Evolutionary conservation across 2,797 vertebrate species (phyloP).

Genomic region (Falco biarmicus): DNA sequence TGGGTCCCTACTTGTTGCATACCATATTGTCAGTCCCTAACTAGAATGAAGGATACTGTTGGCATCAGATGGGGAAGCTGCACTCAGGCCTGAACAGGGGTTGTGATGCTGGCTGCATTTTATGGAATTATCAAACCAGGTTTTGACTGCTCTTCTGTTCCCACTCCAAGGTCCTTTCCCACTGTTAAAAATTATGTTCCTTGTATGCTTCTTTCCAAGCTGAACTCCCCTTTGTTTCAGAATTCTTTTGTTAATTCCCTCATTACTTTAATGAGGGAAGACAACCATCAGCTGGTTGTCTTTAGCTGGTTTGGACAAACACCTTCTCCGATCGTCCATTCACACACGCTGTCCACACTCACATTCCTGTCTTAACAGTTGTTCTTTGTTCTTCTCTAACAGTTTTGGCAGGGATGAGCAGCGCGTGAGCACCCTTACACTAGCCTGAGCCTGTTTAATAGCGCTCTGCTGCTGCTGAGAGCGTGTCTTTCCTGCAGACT

Average conservation of each 20-base stretch:
- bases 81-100: not conserved
- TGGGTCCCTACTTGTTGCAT: not conserved
- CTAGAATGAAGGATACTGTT: not conserved
- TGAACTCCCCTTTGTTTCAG: not conserved
- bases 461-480: not conserved
- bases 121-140: not conserved
- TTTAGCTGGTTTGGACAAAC: not conserved
- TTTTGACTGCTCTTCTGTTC: not conserved
- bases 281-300: not conserved
- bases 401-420: not conserved
- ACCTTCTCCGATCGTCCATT: not conserved
- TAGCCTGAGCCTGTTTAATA: not conserved
- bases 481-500: not conserved
- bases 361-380: not conserved
- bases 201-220: not conserved
- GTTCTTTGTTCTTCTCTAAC: not conserved
- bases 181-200: not conserved
- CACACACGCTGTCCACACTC: fast-evolving
- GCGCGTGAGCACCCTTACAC: not conserved
- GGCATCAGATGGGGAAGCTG: not conserved
- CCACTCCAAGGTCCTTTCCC: not conserved
- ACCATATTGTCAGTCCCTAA: not conserved
- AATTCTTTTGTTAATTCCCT: not conserved
- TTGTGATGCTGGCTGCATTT: not conserved
- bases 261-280: not conserved